Conservation (phyloP, 2,797 vertebrate genomes). For the Galago senegalensis region DNA sequence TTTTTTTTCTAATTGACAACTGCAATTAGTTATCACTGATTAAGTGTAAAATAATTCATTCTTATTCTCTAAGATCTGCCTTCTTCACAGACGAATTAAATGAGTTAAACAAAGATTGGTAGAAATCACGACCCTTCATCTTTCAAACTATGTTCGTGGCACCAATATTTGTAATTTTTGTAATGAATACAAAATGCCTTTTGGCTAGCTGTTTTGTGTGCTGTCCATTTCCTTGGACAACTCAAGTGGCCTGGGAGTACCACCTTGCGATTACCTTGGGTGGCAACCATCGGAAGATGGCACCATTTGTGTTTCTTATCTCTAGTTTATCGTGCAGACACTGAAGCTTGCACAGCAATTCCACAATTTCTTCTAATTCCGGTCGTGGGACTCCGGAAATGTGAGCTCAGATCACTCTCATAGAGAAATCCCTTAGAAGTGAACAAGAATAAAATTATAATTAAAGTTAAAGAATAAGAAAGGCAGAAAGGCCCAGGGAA, state of each 20-base stretch:
- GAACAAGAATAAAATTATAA: neutral
- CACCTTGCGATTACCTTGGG: neutral
- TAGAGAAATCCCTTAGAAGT: neutral
- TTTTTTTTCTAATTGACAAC: neutral
- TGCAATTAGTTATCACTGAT: neutral
- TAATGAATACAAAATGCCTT: neutral
- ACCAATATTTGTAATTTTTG: conserved; percentile 10
- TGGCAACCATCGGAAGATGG: neutral
- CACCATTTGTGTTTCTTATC: neutral
- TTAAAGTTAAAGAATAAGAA: neutral
- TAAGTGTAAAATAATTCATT: neutral
- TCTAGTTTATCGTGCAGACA: neutral
- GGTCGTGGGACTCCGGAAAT: neutral
- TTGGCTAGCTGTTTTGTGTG: neutral
- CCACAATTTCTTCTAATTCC: neutral
- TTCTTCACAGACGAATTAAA: neutral
- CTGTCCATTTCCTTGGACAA: neutral
- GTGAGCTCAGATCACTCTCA: neutral
- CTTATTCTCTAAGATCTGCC: neutral
- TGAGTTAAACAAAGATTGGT: neutral
- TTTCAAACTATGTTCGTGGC: neutral
- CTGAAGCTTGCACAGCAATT: neutral
- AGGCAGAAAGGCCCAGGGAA: neutral
- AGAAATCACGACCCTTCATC: neutral
- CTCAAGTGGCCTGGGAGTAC: neutral